These are phyloP conservation scores for Chondrosia reniformis DNA, from an alignment of 37 sponge, comb jelly and placozoan genomes.

Conservation along the genomic window DNA sequence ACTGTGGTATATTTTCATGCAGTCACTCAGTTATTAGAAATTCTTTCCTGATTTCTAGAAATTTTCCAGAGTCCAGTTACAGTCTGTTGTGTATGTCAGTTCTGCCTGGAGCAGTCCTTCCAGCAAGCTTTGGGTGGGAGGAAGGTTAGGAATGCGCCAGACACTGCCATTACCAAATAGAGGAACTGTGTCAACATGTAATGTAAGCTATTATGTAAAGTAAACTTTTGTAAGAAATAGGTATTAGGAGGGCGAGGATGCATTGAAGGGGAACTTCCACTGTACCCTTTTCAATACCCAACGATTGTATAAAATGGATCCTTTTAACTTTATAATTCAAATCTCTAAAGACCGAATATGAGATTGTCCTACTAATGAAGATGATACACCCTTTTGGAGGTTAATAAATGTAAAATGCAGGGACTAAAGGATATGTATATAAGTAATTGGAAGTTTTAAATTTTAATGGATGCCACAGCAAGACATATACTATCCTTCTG, in stretches of 20 bases:
- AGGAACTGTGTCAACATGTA: conserved; percentile 50
- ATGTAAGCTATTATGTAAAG: conserved; percentile 15
- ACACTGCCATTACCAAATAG: conserved; percentile 60
- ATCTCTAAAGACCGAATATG: too few relatives aligned
- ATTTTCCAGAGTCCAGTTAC: conserved; percentile 38
- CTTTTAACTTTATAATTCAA: too few relatives aligned
- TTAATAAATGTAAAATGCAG: too few relatives aligned
- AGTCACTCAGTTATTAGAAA: not conserved
- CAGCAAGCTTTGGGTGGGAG: conserved; percentile 52
- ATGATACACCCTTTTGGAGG: too few relatives aligned
- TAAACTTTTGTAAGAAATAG: not conserved
- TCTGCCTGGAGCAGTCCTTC: conserved; percentile 48
- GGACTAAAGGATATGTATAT: too few relatives aligned
- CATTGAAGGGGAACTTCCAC: not conserved
- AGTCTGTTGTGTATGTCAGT: conserved; percentile 51
- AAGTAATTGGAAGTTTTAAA: too few relatives aligned
- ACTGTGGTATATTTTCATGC: not conserved
- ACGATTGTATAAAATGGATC: too few relatives aligned
- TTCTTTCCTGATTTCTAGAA: conserved; percentile 20
- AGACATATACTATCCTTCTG: too few relatives aligned
- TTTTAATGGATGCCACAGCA: too few relatives aligned
- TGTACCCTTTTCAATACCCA: too few relatives aligned
- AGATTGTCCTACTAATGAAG: too few relatives aligned
- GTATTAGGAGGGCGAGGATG: not conserved
- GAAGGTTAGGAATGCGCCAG: conserved; percentile 60